phyloP scores from a whole-genome alignment of 2,888 invertebrate species.

The Aromia moschata region DNA sequence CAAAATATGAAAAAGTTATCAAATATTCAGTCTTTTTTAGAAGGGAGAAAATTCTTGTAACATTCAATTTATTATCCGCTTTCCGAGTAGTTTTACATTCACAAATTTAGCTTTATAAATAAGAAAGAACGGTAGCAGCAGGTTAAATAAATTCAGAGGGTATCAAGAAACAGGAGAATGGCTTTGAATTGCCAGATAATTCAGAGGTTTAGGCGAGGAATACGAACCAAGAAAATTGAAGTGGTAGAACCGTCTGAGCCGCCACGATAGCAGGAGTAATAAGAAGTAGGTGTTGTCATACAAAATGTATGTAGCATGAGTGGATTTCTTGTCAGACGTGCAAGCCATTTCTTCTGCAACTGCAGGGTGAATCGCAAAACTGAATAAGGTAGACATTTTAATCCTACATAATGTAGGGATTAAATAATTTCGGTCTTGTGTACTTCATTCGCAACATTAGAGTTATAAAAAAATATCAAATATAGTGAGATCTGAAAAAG shows the following conservation, averaged over 20 bases:
- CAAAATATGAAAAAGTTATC: constrained; percentile 9
- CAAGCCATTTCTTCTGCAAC: constrained; percentile 20
- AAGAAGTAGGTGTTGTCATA: constrained; percentile 56
- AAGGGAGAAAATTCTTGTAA: constrained; percentile 20
- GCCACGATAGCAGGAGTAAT: constrained; percentile 39
- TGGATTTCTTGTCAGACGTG: constrained; percentile 52
- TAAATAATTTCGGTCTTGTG: no score
- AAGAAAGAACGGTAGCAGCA: constrained; percentile 23
- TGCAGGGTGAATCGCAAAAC: constrained; percentile 20
- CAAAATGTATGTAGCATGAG: constrained; percentile 60
- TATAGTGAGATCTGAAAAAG: no score
- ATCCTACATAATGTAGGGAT: neutral
- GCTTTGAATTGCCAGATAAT: constrained; percentile 29
- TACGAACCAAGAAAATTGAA: constrained; percentile 50
- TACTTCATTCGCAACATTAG: no score
- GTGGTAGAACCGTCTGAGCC: constrained; percentile 36
- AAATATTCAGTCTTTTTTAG: constrained; percentile 16
- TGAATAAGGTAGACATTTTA: constrained; percentile 5
- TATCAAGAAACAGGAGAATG: constrained; percentile 23
- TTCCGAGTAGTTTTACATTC: constrained; percentile 26
- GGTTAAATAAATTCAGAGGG: constrained; percentile 29
- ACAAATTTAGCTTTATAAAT: constrained; percentile 28
- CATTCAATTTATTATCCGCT: constrained; percentile 25
- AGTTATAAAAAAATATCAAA: no score
- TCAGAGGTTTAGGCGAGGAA: constrained; percentile 31